These are phyloP conservation scores for Nerophis ophidion DNA, from an alignment of 2,113 vertebrate genomes.

Conservation along the genomic window DNA sequence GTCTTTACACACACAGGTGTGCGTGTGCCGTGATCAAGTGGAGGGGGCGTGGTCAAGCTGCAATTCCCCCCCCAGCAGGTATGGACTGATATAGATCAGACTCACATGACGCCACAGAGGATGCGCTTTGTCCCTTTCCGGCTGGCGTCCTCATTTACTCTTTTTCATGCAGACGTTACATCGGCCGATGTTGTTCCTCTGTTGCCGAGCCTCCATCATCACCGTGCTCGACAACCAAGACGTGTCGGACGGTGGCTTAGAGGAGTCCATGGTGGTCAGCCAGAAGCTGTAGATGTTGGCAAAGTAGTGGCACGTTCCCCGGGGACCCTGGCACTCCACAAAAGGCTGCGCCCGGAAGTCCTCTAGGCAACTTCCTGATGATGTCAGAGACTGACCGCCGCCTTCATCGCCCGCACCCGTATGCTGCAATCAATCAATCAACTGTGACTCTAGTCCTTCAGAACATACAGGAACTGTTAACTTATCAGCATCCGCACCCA, in stretches of 20 bases:
- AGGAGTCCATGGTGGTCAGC: conserved; percentile 68
- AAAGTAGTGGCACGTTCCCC: conserved; percentile 87
- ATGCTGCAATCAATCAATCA: conserved; percentile 69
- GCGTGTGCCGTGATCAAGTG: no score
- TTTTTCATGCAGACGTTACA: conserved; percentile 85
- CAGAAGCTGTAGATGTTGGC: conserved; percentile 87
- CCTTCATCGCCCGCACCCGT: conserved; percentile 89
- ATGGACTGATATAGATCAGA: no score
- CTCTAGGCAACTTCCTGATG: conserved; percentile 85
- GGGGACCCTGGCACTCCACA: conserved; percentile 87
- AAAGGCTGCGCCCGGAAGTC: conserved; percentile 82
- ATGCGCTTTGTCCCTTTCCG: no score
- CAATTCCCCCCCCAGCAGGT: no score
- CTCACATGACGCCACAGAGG: no score
- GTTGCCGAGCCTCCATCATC: conserved; percentile 68
- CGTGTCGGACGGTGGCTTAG: conserved; percentile 16
- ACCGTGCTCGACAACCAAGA: conserved; percentile 45
- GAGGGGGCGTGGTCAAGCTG: no score
- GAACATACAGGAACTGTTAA: not conserved
- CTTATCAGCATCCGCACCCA: conserved; percentile 51
- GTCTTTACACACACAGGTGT: no score
- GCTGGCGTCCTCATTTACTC: no score
- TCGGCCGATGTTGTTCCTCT: conserved; percentile 69
- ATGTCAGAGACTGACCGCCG: conserved; percentile 85
- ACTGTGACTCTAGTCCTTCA: not conserved